Evolutionary conservation across 53 echinoderm and acorn worm species (phyloP).

Genomic region (Pentamera pediparva): DNA sequence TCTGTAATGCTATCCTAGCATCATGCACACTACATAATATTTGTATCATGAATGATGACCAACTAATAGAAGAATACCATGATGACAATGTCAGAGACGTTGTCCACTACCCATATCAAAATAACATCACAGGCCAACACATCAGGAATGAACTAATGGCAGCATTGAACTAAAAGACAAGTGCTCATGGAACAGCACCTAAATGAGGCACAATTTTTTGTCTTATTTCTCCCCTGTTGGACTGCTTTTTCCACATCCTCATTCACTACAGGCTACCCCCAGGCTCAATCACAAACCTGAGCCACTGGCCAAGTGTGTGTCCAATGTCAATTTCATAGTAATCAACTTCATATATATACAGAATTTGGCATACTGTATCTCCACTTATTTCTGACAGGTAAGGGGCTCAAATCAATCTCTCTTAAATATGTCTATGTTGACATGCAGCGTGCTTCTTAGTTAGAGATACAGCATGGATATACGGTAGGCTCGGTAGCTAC

Average conservation of each 20-base stretch:
- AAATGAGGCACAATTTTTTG: no score
- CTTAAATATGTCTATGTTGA: not conserved
- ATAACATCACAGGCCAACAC: not conserved
- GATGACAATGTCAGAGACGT: not conserved
- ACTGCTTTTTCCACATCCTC: no score
- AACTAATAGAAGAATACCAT: not conserved
- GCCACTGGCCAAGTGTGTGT: not conserved
- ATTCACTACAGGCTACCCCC: no score
- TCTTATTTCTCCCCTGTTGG: no score
- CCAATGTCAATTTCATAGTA: not conserved
- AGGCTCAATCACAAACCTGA: no score
- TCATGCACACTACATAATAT: constrained; percentile 30
- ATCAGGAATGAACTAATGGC: not conserved
- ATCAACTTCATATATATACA: no score
- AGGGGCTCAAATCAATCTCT: not conserved
- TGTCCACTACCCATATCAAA: not conserved
- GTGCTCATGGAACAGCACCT: no score
- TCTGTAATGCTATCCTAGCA: constrained; percentile 11
- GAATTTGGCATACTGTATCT: no score
- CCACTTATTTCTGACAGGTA: no score
- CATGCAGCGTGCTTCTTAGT: not conserved
- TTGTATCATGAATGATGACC: constrained; percentile 32
- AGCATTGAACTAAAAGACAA: not conserved
- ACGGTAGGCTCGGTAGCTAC: no score
- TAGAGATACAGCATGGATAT: no score